Conservation (phyloP, 2,888 invertebrate genomes). For the Pantelozetes paolii region DNA sequence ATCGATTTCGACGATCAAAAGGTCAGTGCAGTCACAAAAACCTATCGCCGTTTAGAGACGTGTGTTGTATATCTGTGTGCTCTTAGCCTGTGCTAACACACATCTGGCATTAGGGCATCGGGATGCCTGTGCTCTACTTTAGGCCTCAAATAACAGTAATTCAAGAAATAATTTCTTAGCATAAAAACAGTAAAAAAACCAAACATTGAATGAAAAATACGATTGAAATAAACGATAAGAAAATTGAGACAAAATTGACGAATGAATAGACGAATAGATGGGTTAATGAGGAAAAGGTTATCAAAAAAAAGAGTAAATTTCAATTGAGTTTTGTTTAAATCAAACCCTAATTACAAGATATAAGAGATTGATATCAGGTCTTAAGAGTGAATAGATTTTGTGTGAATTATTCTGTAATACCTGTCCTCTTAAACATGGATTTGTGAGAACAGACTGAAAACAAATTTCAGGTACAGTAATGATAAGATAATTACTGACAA, state of each 20-base stretch:
- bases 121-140: neutral
- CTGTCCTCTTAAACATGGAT: neutral
- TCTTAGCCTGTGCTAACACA: neutral
- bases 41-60: neutral
- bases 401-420: neutral
- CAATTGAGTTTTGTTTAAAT: neutral
- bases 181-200: neutral
- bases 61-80: neutral
- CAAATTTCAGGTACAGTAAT: too few relatives aligned
- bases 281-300: neutral
- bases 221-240: neutral
- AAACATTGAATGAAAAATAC: neutral
- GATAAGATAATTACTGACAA: neutral
- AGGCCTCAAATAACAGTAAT: constrained; percentile 9
- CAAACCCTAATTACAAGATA: neutral
- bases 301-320: neutral
- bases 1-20: neutral
- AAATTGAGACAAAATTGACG: neutral
- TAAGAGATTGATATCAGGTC: neutral
- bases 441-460: neutral
- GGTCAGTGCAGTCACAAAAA: constrained; percentile 8
- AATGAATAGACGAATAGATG: neutral
- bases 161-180: neutral
- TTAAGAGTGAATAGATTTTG: neutral
- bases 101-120: neutral